Conservation (phyloP, 2,797 vertebrate species). For the Falco novaeseelandiae region DNA sequence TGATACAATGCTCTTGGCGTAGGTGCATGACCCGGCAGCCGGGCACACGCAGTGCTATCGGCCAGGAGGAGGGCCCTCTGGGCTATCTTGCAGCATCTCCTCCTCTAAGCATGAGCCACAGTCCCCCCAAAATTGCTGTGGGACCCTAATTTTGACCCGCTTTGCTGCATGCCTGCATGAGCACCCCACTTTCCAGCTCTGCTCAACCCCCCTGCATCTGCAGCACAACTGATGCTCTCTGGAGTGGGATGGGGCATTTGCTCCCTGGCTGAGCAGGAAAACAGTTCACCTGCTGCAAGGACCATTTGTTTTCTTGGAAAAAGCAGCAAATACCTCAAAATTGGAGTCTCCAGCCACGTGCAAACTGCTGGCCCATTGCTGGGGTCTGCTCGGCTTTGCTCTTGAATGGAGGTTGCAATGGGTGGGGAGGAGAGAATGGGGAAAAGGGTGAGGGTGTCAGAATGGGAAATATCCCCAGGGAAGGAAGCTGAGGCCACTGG, state of each 20-base stretch:
- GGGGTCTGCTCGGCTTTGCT: background rate
- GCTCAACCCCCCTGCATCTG: rapidly evolving
- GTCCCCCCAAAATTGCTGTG: background rate
- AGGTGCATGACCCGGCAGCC: background rate
- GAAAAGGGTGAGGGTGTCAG: background rate
- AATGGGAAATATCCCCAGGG: background rate
- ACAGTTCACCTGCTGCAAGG: background rate
- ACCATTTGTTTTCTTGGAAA: rapidly evolving
- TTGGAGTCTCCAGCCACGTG: rapidly evolving
- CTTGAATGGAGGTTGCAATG: rapidly evolving
- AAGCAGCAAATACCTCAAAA: background rate
- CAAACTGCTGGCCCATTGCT: background rate
- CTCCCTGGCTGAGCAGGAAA: background rate
- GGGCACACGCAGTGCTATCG: rapidly evolving
- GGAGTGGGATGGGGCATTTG: rapidly evolving
- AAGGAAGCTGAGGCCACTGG: background rate
- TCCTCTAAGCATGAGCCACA: rapidly evolving
- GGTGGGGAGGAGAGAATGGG: background rate
- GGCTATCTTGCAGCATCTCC: rapidly evolving
- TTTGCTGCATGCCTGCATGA: background rate
- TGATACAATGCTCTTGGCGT: constrained; percentile 53
- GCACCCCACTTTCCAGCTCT: background rate
- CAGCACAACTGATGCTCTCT: rapidly evolving
- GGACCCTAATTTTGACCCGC: background rate
- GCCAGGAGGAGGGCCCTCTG: rapidly evolving